Evolutionary conservation across 2,888 invertebrate species (phyloP).

Genomic region (Cataglyphis livida): DNA sequence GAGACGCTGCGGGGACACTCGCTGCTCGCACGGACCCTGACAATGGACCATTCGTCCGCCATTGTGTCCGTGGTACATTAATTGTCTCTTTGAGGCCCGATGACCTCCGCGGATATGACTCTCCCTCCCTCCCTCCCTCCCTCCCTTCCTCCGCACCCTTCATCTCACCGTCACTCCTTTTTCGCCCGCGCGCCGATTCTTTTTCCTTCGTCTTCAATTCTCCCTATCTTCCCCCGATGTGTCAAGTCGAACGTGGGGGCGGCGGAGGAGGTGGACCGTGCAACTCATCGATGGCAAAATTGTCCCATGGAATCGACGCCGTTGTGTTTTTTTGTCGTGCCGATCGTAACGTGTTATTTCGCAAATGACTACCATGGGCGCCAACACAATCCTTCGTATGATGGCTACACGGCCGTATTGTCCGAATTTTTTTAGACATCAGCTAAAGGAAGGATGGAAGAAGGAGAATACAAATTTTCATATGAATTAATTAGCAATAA

Average conservation of each 20-base stretch:
- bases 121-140: neutral
- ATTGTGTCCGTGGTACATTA: slow-evolving; percentile 82
- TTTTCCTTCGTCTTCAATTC: slow-evolving; percentile 30
- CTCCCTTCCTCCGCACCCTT: slow-evolving; percentile 2
- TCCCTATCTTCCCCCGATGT: neutral
- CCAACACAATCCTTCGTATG: neutral
- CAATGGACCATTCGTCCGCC: slow-evolving; percentile 80
- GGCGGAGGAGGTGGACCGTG: slow-evolving; percentile 33
- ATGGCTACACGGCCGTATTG: neutral
- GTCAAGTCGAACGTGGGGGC: slow-evolving; percentile 44
- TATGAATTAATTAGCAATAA: slow-evolving; percentile 3
- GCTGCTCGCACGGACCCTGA: slow-evolving; percentile 76
- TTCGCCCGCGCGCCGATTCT: slow-evolving; percentile 24
- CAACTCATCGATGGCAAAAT: slow-evolving; percentile 52
- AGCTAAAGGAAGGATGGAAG: neutral
- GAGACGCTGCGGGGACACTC: slow-evolving; percentile 81
- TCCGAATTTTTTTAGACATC: neutral
- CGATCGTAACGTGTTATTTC: slow-evolving; percentile 40
- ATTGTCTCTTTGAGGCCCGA: slow-evolving; percentile 83
- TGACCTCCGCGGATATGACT: slow-evolving; percentile 79
- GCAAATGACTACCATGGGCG: slow-evolving; percentile 24
- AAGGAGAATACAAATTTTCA: neutral
- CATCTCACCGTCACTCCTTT: slow-evolving; percentile 22
- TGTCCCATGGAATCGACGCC: slow-evolving; percentile 47
- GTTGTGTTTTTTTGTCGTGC: slow-evolving; percentile 28